Conservation (phyloP, 2,888 invertebrate genomes). For the Hydroisotoma schaefferi region DNA sequence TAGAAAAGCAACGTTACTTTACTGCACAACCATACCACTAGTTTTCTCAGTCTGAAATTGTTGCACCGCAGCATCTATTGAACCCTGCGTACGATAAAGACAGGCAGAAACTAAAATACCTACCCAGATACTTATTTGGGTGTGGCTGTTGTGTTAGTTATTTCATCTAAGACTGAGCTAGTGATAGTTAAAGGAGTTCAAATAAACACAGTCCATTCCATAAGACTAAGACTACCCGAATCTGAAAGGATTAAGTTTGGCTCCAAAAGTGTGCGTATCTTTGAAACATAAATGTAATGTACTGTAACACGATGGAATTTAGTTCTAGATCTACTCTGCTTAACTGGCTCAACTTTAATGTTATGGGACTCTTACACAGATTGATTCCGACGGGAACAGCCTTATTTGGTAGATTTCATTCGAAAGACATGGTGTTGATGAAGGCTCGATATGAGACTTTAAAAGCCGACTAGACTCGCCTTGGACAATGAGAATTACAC, state of each 20-base stretch:
- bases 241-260: conserved; percentile 6
- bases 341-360: neutral
- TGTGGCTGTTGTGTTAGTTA: conserved; percentile 6
- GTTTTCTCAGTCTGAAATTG: no score
- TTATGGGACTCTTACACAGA: conserved; percentile 30
- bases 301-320: neutral
- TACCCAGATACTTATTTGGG: neutral
- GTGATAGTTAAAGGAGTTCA: conserved; percentile 7
- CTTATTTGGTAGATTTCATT: conserved; percentile 32
- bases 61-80: no score
- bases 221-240: neutral
- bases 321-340: neutral
- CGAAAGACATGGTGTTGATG: neutral
- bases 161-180: neutral
- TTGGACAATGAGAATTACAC: no score
- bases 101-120: neutral
- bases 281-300: no score
- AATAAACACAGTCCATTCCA: conserved; percentile 9
- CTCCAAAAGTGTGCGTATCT: neutral
- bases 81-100: no score
- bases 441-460: neutral
- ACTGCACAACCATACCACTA: no score
- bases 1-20: no score
- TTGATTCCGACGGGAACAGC: conserved; percentile 40
- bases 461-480: no score